phyloP scores from a whole-genome alignment of 2,113 vertebrate genomes.

The Tragelaphus buxtoni region DNA sequence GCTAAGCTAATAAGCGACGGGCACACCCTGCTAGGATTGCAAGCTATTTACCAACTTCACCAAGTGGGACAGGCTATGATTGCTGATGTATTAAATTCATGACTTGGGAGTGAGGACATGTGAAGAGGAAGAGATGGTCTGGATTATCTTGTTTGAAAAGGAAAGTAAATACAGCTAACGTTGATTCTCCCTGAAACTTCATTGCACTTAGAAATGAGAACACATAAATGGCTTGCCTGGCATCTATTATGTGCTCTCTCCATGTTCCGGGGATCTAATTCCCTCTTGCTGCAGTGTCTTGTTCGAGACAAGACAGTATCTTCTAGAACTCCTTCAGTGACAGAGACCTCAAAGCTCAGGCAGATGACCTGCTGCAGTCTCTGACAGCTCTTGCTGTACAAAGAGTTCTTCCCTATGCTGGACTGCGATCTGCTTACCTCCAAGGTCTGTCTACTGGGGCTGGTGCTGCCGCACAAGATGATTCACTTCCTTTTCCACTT shows the following conservation, averaged over 20 bases:
- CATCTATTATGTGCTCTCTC: not conserved
- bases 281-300: not conserved
- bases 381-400: not conserved
- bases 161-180: not conserved
- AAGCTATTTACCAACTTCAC: slow-evolving; percentile 31
- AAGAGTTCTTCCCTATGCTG: not conserved
- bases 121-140: not conserved
- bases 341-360: not conserved
- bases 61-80: not conserved
- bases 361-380: not conserved
- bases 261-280: not conserved
- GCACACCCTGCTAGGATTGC: slow-evolving; percentile 30
- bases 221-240: not conserved
- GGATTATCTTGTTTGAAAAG: not conserved
- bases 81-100: not conserved
- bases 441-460: not conserved
- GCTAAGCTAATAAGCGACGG: not conserved
- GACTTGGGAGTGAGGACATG: not conserved
- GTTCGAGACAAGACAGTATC: not conserved
- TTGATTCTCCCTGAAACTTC: not conserved
- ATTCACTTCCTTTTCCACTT: not conserved
- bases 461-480: not conserved
- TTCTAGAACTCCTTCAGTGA: not conserved
- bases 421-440: not conserved
- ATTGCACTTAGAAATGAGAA: not conserved